These are phyloP conservation scores for Callitettix versicolor DNA, from an alignment of 1,140 invertebrate genomes.

Conservation along the genomic window DNA sequence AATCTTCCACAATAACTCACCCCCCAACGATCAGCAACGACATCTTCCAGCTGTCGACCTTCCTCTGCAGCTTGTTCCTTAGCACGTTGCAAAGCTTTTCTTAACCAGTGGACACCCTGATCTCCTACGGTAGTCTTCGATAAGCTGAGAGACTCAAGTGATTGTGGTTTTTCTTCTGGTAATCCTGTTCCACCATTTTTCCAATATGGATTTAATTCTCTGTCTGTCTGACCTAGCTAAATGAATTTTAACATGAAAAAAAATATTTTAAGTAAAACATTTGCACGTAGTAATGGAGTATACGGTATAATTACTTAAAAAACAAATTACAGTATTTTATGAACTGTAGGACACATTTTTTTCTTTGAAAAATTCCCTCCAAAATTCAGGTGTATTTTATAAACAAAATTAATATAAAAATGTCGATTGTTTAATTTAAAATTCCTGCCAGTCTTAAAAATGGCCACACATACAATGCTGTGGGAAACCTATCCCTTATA, in stretches of 20 bases:
- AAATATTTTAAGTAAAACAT: background rate
- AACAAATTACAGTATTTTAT: background rate
- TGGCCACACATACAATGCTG: background rate
- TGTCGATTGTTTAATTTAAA: background rate
- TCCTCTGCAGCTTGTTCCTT: conserved; percentile 46
- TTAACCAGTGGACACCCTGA: conserved; percentile 43
- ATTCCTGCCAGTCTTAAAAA: too few relatives aligned
- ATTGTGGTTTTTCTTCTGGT: conserved; percentile 36
- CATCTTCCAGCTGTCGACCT: conserved; percentile 42
- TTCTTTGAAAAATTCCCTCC: too few relatives aligned
- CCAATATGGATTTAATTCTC: conserved; percentile 89
- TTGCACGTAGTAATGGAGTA: background rate
- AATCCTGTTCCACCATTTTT: conserved; percentile 76
- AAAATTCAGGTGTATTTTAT: too few relatives aligned
- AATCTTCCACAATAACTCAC: too few relatives aligned
- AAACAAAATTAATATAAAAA: background rate
- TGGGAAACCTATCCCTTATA: background rate
- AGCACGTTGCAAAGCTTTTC: conserved; percentile 43
- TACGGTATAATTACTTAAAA: background rate
- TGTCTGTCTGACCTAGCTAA: conserved; percentile 55
- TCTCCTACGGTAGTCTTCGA: conserved; percentile 28
- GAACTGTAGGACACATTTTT: too few relatives aligned
- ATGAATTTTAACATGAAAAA: background rate
- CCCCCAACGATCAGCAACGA: conserved; percentile 52
- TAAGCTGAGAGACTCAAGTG: conserved; percentile 13